These are phyloP conservation scores for Pangasius macronema DNA, from an alignment of 2,797 vertebrate genomes.

Conservation along the genomic window DNA sequence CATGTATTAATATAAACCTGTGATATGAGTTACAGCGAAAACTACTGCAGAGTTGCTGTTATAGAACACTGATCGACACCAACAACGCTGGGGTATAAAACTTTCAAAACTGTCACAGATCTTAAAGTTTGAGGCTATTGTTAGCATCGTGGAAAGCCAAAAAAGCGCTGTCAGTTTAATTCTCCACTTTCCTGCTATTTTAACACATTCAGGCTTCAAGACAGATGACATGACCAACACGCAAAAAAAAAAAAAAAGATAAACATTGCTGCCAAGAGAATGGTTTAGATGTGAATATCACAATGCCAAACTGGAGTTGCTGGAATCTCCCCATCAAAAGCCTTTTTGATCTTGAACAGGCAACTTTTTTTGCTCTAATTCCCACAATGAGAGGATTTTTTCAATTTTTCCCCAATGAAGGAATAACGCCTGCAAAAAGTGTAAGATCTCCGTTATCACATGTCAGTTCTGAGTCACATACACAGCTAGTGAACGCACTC, in stretches of 20 bases:
- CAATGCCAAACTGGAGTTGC: conserved; percentile 42
- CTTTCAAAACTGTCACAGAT: neutral
- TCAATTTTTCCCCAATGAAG: conserved; percentile 51
- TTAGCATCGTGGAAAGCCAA: neutral
- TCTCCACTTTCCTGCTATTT: neutral
- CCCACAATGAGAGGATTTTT: conserved; percentile 38
- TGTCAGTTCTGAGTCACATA: conserved; percentile 48
- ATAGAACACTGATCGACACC: neutral
- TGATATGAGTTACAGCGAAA: neutral
- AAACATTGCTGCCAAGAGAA: conserved; percentile 22
- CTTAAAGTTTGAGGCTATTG: neutral
- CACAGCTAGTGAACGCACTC: conserved; percentile 28
- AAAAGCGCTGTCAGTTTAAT: neutral
- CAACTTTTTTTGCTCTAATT: conserved; percentile 26
- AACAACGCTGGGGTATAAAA: neutral
- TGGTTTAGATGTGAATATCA: conserved; percentile 47
- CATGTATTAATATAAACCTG: neutral
- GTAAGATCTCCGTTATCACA: conserved; percentile 55
- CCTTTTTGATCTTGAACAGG: conserved; percentile 53
- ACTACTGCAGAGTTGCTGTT: neutral
- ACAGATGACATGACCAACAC: neutral
- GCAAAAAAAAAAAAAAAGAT: no score
- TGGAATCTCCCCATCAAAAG: conserved; percentile 56
- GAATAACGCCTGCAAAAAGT: conserved; percentile 50
- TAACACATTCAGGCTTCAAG: neutral